Conservation (phyloP, 2,888 invertebrate genomes). For the Aricia artaxerxes region DNA sequence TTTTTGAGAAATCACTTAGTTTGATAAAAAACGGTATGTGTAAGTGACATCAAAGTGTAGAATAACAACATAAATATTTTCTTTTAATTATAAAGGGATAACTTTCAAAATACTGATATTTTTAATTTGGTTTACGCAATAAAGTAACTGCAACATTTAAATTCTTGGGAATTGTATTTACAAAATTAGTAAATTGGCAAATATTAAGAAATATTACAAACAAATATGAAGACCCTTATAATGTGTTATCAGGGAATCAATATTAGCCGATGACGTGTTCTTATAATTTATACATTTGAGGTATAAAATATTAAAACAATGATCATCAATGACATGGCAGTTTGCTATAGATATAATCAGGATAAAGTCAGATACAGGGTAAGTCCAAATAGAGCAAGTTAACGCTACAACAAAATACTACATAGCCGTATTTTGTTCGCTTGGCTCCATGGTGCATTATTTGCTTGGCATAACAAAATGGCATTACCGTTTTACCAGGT, state of each 20-base stretch:
- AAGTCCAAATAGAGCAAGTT: neutral
- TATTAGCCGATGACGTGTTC: neutral
- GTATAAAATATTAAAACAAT: neutral
- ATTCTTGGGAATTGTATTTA: neutral
- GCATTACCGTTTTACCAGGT: no score
- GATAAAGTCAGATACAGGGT: neutral
- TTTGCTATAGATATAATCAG: neutral
- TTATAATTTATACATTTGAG: neutral
- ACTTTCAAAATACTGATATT: slow-evolving; percentile 16
- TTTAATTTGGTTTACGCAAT: neutral
- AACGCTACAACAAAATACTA: no score
- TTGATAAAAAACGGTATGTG: neutral
- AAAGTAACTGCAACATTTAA: neutral
- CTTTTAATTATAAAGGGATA: neutral
- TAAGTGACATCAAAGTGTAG: neutral
- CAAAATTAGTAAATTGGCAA: neutral
- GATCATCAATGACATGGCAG: neutral
- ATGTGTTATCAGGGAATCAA: neutral
- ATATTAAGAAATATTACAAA: neutral
- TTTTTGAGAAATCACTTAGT: neutral
- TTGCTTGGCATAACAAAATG: no score
- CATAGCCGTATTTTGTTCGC: no score
- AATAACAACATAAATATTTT: neutral
- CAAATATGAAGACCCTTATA: neutral
- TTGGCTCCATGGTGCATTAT: no score